Conservation (phyloP, 2,888 invertebrate genomes). For the Lycia hirtaria region DNA sequence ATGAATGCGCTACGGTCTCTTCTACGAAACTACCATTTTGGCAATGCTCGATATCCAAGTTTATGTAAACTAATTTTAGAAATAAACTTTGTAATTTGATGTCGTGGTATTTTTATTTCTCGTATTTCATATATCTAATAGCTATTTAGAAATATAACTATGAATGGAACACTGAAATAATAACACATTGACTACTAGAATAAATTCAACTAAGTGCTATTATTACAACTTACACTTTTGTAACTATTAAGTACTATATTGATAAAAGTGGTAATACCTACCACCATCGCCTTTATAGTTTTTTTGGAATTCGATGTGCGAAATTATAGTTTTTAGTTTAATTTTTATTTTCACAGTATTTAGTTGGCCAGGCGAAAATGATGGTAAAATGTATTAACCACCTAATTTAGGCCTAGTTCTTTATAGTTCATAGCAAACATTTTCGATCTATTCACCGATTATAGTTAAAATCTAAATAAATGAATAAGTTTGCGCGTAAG, state of each 20-base stretch:
- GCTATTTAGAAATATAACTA: constrained; percentile 4
- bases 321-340: too few species aligned
- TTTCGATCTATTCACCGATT: too few species aligned
- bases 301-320: too few species aligned
- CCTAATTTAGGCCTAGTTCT: too few species aligned
- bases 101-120: background rate
- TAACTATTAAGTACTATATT: constrained; percentile 15
- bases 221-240: constrained; percentile 14
- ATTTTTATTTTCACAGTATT: too few species aligned
- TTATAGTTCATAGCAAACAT: too few species aligned
- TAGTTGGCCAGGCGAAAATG: too few species aligned
- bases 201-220: constrained; percentile 21
- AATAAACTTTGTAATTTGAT: background rate
- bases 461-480: too few species aligned
- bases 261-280: constrained; percentile 10
- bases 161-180: constrained; percentile 14
- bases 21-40: background rate
- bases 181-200: constrained; percentile 22
- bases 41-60: too few species aligned
- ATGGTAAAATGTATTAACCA: too few species aligned
- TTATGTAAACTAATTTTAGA: too few species aligned
- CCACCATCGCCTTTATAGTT: background rate
- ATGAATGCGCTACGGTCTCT: background rate
- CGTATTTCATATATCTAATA: constrained; percentile 1
- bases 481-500: too few species aligned